A percentile compares a stretch with the other conserved stretches of the same genome.
These are phyloP conservation scores for Mystacides longicornis DNA, from an alignment of 2,888 invertebrate species.

Conservation along the genomic window DNA sequence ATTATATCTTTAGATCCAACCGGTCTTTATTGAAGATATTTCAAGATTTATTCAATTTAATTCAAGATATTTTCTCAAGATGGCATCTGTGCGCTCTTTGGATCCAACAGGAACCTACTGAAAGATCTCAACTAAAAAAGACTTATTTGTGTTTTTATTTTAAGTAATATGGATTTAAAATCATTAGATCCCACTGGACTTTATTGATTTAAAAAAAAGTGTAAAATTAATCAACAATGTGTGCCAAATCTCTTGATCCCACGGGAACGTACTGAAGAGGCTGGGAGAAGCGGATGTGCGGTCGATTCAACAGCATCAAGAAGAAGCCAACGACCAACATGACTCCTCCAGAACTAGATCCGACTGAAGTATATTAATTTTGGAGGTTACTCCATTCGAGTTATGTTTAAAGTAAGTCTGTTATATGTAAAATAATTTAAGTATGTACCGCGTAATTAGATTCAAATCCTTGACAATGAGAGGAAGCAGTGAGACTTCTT, in stretches of 20 bases:
- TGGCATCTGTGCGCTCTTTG: neutral
- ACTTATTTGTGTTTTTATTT: neutral
- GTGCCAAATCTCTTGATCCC: slow-evolving; percentile 20
- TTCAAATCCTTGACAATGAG: slow-evolving; percentile 23
- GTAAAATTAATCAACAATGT: slow-evolving; percentile 5
- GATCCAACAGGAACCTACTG: slow-evolving; percentile 21
- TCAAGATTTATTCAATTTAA: neutral
- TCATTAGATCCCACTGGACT: slow-evolving; percentile 18
- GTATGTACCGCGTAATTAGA: slow-evolving; percentile 17
- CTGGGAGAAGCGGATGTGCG: slow-evolving; percentile 1
- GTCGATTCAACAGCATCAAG: neutral
- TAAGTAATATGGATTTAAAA: slow-evolving; percentile 12
- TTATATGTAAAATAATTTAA: neutral
- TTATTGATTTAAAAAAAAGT: slow-evolving; percentile 9
- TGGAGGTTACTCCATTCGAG: neutral
- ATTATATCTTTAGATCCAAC: slow-evolving; percentile 17
- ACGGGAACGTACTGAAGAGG: slow-evolving; percentile 21
- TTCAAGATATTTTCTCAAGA: neutral
- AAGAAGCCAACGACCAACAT: slow-evolving; percentile 5
- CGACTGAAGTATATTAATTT: slow-evolving; percentile 20
- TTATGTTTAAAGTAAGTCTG: neutral
- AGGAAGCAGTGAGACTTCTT: slow-evolving; percentile 25
- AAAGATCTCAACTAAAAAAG: neutral
- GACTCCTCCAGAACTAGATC: slow-evolving; percentile 15
- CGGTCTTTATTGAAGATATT: slow-evolving; percentile 16